Evolutionary conservation across 2,888 invertebrate species (phyloP), one percentile per base, ranked within the genome.

Genomic region (Drosophila greeni): DNA sequence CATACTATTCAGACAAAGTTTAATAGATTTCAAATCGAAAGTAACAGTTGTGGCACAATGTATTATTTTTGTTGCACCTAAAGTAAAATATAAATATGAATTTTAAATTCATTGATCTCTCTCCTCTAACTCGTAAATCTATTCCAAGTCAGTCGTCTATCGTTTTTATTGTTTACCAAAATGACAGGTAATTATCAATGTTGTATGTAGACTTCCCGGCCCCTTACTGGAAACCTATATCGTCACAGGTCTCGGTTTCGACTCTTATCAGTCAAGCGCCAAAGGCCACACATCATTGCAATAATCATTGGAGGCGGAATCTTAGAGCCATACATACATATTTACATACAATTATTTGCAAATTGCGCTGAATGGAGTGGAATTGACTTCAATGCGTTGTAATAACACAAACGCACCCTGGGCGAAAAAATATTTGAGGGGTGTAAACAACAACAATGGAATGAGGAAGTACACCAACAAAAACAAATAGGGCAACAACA

Each of bases 261-360:
- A 16, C 23, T 59, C 61, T 61, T 61, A 61, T 61, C 61, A 61
- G 61, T 62, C 64, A 62, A 61, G 18, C 29, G 31, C 42, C 23
- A 36, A 42, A 62, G 61, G 61, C 61, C 61, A 29, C 6, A 33
- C 64, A 48, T 36, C 42, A 36, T 26, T 62, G 64, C 36, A 51
- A 64, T 40, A 62, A 42, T 42, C 40, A 42, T 18, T 43, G 42
- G n/a, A 51, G 36, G 48, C 51, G 29, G 34, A 51, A 56, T 52
- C 29, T 51, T 12, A 8, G 11, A 11, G 31, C 31, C 37, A 43
- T 37, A 18, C 31, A 39, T 24, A 24, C 14, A 31, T 45, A 18
- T 3, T 33, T 24, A 24, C 14, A 31, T 45, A 18, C 4, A 47
- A 47, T 14, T 20, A 40, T 29, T 18, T 40, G n/a, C 12, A 47